Percentiles rank a stretch among this genome's conserved stretches.
Evolutionary conservation across 2,113 vertebrate genomes (phyloP).

Genomic region (Tragelaphus strepsiceros): DNA sequence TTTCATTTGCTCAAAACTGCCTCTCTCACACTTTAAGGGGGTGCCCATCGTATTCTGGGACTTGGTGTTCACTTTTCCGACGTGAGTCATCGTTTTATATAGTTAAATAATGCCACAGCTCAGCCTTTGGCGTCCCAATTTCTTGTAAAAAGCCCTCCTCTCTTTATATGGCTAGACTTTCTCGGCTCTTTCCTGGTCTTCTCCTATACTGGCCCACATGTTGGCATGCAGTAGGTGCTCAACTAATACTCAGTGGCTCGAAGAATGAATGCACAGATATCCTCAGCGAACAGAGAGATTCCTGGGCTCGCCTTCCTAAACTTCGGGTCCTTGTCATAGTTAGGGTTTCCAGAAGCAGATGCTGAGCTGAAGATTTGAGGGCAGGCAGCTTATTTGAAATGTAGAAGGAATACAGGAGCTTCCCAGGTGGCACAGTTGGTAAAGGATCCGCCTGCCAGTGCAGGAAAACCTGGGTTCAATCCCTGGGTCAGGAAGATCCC

Average conservation of each 20-base stretch:
- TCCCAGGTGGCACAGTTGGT: background rate
- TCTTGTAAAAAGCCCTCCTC: background rate
- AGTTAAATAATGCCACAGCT: background rate
- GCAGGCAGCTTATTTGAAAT: background rate
- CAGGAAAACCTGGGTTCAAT: background rate
- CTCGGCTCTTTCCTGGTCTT: background rate
- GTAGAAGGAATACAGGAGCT: background rate
- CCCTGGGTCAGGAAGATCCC: background rate
- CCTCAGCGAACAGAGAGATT: background rate
- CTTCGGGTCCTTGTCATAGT: background rate
- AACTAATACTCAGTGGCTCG: background rate
- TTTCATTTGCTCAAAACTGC: background rate
- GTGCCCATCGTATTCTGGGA: background rate
- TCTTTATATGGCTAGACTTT: background rate
- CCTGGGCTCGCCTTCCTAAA: background rate
- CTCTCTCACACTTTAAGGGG: background rate
- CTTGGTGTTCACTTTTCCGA: background rate
- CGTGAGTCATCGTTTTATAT: background rate
- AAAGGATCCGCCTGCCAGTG: background rate
- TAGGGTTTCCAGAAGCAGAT: background rate
- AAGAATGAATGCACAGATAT: rapidly evolving
- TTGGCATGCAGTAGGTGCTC: background rate
- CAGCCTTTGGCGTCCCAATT: background rate
- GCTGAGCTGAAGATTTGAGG: background rate
- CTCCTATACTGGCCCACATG: background rate